Percentiles rank a stretch among this genome's conserved stretches.
These are phyloP conservation scores for Dicycla oo DNA, from an alignment of 2,888 invertebrate species.

Conservation along the genomic window DNA sequence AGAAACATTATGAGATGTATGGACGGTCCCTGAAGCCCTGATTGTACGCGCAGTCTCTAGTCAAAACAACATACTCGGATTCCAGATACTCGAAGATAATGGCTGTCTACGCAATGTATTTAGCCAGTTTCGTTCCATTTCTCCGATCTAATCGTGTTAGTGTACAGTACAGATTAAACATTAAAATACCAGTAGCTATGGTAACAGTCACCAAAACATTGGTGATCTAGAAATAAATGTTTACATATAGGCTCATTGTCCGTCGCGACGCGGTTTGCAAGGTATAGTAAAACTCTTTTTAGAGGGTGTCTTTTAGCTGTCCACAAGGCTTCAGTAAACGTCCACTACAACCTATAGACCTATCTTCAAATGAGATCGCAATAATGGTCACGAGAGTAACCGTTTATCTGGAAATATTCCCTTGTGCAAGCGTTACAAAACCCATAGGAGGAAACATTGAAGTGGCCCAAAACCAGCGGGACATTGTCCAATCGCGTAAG, in stretches of 20 bases:
- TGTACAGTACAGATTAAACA: constrained; percentile 11
- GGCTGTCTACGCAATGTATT: not conserved
- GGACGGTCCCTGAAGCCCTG: not conserved
- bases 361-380: not conserved
- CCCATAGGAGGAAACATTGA: not conserved
- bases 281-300: not conserved
- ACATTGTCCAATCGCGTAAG: too few relatives aligned
- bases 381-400: not conserved
- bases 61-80: not conserved
- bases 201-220: constrained; percentile 20
- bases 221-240: constrained; percentile 24
- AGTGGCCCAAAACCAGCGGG: not conserved
- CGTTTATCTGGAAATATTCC: not conserved
- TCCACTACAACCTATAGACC: not conserved
- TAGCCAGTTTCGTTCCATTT: constrained; percentile 1
- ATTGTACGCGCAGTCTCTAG: not conserved
- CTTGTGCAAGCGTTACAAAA: not conserved
- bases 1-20: not conserved
- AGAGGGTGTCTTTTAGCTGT: too few relatives aligned
- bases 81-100: not conserved
- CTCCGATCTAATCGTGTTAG: constrained; percentile 19
- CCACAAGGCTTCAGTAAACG: not conserved
- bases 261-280: not conserved
- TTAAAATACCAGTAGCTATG: constrained; percentile 27
- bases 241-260: constrained; percentile 12